These are phyloP conservation scores for Bubalus kerabau DNA, from an alignment of 2,113 vertebrate genomes.

Conservation along the genomic window DNA sequence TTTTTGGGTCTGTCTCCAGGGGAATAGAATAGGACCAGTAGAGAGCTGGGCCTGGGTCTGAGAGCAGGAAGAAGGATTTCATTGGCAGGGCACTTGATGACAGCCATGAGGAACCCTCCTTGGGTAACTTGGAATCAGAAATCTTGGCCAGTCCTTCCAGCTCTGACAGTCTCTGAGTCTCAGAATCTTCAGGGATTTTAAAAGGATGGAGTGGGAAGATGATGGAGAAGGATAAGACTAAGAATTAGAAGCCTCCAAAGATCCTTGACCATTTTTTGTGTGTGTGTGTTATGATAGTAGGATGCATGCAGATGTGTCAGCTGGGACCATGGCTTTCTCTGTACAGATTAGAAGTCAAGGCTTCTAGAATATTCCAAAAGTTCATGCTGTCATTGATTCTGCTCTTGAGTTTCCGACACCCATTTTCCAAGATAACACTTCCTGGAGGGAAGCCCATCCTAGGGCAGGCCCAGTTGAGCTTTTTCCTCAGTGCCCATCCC, in stretches of 20 bases:
- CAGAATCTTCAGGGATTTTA: background rate
- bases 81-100: background rate
- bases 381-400: background rate
- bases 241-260: background rate
- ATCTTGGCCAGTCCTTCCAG: background rate
- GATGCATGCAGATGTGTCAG: background rate
- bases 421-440: background rate
- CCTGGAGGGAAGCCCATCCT: background rate
- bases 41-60: background rate
- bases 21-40: background rate
- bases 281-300: background rate
- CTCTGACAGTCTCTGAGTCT: background rate
- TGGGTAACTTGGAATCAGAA: background rate
- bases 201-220: background rate
- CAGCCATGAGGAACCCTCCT: background rate
- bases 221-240: background rate
- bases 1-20: background rate
- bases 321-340: background rate
- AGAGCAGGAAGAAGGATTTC: background rate
- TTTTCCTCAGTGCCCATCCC: background rate
- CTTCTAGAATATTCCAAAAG: slow-evolving; percentile 1
- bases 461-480: background rate
- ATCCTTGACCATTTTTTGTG: background rate
- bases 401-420: background rate
- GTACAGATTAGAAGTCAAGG: background rate